Base-by-base conservation (phyloP, 1,140 invertebrate genomes). In the Gonioctena quinquepunctata region DNA sequence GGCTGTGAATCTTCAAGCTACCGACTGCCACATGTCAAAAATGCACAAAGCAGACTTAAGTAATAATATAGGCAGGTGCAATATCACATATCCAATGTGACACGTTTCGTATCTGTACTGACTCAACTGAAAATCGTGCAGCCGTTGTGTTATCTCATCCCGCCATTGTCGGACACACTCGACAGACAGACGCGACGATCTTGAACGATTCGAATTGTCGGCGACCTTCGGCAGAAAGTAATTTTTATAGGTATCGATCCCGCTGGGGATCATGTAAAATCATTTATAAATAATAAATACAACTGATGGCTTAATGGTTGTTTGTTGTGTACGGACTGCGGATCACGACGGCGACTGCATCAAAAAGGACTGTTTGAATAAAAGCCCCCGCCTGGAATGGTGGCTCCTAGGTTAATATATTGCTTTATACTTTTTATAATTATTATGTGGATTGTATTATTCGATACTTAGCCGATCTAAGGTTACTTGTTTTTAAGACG, bases 1-100 rank as follows among this genome's bases (percentile, higher is more conserved):
- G 91, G 86, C 91, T 93, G 88, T 93, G 91, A 89, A 85, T 62
- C 82, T 77, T 82, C 81, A 80, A 83, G 72, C 79, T 79, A 84
- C 84, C 79, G 74, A 85, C 83, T 80, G 81, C 68, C 76, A 68
- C 22, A 23, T 50, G 54, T 61, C 50, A 68, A 76, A n/a, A 67
- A 68, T 69, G 79, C 79, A 81, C 79, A 80, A 81, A 79, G 57
- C 66, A 71, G 66, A 76, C 70, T 74, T 42, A 72, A 74, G 66
- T 69, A 71, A 71, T 71, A 19, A 67, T 62, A 67, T 42, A 72
- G 73, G 72, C 73, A 70, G 74, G 74, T 77, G 75, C 79, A 72
- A 75, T 72, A 71, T 73, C 77, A 80, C 79, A 80, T 81, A 80
- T 81, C 79, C 74, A 69, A 79, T 77, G 74, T 75, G 76, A 76